Percentiles rank a stretch among this genome's conserved stretches.
Conservation (phyloP, 1,140 invertebrate species). For the Daktulosphaira vitifoliae region DNA sequence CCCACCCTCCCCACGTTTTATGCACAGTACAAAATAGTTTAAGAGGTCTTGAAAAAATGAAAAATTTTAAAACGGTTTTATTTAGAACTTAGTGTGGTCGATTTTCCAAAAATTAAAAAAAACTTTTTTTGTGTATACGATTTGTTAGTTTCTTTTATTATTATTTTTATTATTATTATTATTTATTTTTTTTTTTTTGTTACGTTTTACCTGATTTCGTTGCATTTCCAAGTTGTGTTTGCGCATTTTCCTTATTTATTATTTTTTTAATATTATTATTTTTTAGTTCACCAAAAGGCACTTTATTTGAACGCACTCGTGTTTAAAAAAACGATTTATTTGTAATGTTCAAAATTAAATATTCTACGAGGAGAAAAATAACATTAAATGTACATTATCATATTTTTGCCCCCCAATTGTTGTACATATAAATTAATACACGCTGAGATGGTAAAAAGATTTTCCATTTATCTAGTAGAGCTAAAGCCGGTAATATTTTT, state of each 20-base stretch:
- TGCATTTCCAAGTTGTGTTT: constrained; percentile 34
- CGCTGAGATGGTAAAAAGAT: constrained; percentile 5
- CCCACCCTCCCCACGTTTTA: constrained; percentile 10
- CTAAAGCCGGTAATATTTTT: too few relatives aligned
- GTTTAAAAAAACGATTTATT: not conserved
- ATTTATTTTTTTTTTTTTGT: constrained; percentile 24
- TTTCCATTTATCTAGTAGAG: constrained; percentile 13
- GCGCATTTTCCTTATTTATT: constrained; percentile 19
- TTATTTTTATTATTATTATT: too few relatives aligned
- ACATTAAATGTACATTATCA: constrained; percentile 3
- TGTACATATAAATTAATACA: constrained; percentile 6
- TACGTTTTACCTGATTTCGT: constrained; percentile 33
- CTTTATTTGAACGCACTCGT: constrained; percentile 30
- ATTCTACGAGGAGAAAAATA: not conserved
- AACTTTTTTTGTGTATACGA: not conserved
- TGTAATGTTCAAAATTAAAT: too few relatives aligned
- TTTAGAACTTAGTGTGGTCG: constrained; percentile 18
- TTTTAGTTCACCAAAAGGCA: constrained; percentile 15
- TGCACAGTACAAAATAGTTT: constrained; percentile 33
- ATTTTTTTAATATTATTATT: constrained; percentile 5
- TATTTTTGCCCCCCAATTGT: too few relatives aligned
- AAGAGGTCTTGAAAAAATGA: constrained; percentile 18
- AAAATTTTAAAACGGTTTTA: not conserved
- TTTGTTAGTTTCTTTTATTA: constrained; percentile 22
- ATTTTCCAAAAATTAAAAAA: not conserved